These are phyloP conservation scores for Asobara japonica DNA, from an alignment of 1,140 invertebrate genomes.

Conservation along the genomic window DNA sequence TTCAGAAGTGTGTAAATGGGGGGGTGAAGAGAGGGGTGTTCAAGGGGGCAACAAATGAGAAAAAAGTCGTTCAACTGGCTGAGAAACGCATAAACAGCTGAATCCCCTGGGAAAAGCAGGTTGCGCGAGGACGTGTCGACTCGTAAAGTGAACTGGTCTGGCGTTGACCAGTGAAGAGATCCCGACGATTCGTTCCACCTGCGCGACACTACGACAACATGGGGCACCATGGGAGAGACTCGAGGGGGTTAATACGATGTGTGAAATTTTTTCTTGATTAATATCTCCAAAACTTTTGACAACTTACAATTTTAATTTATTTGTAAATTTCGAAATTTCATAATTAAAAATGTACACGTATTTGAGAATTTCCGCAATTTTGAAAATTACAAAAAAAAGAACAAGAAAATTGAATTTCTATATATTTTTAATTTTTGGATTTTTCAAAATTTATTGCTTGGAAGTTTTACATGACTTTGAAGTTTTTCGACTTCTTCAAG, in stretches of 20 bases:
- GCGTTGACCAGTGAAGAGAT: not conserved
- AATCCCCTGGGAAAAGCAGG: constrained; percentile 7
- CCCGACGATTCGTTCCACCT: constrained; percentile 30
- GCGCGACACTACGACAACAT: constrained; percentile 14
- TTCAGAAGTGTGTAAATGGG: not conserved
- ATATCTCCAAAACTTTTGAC: too few species aligned
- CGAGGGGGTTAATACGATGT: not conserved
- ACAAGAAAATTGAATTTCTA: too few species aligned
- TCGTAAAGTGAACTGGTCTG: constrained; percentile 4
- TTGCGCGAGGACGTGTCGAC: not conserved
- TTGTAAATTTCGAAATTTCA: too few species aligned
- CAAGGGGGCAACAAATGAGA: not conserved
- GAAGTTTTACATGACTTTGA: too few species aligned
- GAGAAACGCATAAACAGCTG: constrained; percentile 5
- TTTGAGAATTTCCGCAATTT: too few species aligned
- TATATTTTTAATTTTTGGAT: too few species aligned
- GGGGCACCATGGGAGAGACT: not conserved
- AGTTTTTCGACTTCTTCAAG: too few species aligned
- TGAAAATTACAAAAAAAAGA: too few species aligned
- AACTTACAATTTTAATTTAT: too few species aligned
- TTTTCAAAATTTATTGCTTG: too few species aligned
- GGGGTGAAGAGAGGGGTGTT: not conserved
- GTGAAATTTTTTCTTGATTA: too few species aligned
- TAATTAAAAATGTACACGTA: too few species aligned
- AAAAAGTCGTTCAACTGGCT: constrained; percentile 13